Conservation (phyloP, 2,113 vertebrate genomes). For the Eupsittula cactorum region DNA sequence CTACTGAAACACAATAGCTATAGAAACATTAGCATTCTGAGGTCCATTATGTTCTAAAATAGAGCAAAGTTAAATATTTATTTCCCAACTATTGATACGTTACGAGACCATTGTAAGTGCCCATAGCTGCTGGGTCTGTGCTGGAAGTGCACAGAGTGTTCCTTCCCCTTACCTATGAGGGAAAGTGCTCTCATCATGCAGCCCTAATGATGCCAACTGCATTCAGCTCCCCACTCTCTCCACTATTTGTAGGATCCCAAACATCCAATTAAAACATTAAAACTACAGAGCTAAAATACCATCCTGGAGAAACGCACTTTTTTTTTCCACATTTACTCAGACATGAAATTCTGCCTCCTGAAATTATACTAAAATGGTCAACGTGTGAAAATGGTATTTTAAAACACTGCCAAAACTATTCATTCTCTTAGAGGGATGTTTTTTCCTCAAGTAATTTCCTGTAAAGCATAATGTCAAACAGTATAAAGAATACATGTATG, state of each 20-base stretch:
- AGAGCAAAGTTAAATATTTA: conserved; percentile 43
- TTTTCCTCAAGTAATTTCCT: not conserved
- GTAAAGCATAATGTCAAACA: not conserved
- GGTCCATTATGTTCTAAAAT: not conserved
- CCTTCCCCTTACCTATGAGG: not conserved
- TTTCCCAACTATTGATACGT: not conserved
- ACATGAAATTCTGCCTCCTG: not conserved
- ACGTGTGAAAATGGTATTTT: not conserved
- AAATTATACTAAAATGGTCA: not conserved
- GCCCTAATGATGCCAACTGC: not conserved
- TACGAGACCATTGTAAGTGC: not conserved
- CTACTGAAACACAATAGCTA: not conserved
- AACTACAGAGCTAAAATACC: not conserved
- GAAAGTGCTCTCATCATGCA: not conserved
- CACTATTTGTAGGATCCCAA: not conserved
- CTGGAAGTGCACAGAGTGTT: not conserved
- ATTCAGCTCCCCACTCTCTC: not conserved
- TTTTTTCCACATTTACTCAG: not conserved
- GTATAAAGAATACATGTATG: not conserved
- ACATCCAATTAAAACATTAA: not conserved
- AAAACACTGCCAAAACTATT: not conserved
- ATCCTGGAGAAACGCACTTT: not conserved
- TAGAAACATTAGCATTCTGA: not conserved
- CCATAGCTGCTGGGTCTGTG: not conserved
- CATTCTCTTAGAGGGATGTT: not conserved